Conservation (phyloP, 1,140 invertebrate genomes). For the Aphis craccivora region DNA sequence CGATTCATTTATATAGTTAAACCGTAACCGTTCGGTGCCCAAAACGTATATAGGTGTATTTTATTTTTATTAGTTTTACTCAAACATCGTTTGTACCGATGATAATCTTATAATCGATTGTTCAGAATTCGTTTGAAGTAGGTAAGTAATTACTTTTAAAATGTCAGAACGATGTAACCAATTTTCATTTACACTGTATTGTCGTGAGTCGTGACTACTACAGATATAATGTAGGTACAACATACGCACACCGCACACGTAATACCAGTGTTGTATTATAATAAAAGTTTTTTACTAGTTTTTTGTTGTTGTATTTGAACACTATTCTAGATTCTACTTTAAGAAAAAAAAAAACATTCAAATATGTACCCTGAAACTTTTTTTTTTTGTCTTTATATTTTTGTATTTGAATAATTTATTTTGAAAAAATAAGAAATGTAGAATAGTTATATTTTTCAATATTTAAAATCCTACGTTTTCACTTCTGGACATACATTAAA, state of each 20-base stretch:
- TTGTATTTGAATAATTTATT: background rate
- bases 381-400: background rate
- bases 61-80: slow-evolving; percentile 8
- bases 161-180: background rate
- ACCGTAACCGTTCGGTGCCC: background rate
- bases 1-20: background rate
- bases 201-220: background rate
- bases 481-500: background rate
- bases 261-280: background rate
- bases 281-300: background rate
- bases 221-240: background rate
- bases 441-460: background rate
- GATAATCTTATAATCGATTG: background rate
- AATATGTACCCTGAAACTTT: background rate
- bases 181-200: slow-evolving; percentile 2
- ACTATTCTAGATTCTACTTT: too few relatives aligned
- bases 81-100: slow-evolving; percentile 1
- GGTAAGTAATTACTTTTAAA: background rate
- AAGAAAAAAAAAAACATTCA: background rate
- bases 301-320: background rate
- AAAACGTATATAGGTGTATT: background rate
- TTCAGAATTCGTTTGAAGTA: background rate
- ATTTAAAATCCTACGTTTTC: background rate
- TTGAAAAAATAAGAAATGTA: background rate
- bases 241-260: background rate